Evolutionary conservation across 2,113 vertebrate genomes (phyloP).

Genomic region (Sylvilagus bachmani): DNA sequence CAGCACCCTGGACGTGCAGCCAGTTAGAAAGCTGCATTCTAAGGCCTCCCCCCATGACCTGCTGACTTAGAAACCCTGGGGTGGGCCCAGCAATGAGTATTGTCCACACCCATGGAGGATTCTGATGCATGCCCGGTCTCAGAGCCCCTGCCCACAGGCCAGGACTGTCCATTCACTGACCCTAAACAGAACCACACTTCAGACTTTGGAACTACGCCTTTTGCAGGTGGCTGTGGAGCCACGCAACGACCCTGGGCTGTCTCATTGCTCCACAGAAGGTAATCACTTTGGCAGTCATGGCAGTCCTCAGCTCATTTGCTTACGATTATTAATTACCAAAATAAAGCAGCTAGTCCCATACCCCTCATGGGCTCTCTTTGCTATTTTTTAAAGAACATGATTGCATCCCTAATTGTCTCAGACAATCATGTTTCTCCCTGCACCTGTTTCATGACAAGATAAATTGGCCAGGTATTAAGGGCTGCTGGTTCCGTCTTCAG

Average conservation of each 20-base stretch:
- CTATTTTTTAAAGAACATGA: conserved; percentile 38
- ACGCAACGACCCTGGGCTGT: not conserved
- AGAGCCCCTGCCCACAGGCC: not conserved
- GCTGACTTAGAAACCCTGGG: not conserved
- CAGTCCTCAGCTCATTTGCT: conserved; percentile 54
- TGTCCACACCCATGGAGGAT: not conserved
- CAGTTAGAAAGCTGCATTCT: not conserved
- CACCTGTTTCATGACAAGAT: conserved; percentile 70
- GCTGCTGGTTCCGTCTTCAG: conserved; percentile 2
- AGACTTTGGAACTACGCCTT: conserved; percentile 42
- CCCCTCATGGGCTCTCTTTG: conserved; percentile 18
- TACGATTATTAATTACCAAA: conserved; percentile 73
- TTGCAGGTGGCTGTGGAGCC: not conserved
- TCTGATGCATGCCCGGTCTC: not conserved
- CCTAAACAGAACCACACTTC: not conserved
- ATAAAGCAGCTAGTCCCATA: conserved; percentile 35
- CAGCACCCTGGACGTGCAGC: not conserved
- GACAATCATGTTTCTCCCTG: conserved; percentile 42
- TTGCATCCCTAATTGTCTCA: conserved; percentile 71
- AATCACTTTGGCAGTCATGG: conserved; percentile 64
- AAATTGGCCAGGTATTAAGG: conserved; percentile 45
- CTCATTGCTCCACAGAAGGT: conserved; percentile 57
- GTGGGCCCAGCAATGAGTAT: not conserved
- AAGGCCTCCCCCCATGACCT: not conserved
- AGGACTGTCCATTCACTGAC: too few species aligned